Evolutionary conservation across 2,888 invertebrate genomes (phyloP), one percentile per base, ranked within the genome.

Genomic region (Clanis bilineata): DNA sequence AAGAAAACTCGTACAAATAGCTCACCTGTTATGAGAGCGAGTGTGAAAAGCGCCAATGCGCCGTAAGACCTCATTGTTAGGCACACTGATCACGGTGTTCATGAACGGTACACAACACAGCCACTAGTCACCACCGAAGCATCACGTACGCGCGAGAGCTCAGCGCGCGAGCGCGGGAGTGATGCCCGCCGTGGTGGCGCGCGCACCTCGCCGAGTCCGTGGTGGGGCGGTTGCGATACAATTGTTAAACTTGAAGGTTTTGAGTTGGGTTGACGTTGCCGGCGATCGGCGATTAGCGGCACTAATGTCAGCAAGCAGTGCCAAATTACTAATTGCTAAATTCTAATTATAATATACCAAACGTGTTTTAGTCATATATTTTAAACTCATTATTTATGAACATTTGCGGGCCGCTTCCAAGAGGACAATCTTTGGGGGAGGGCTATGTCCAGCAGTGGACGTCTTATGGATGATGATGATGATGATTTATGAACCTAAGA

Each of bases 41-140:
- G 74, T 62, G 79, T 72, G 68, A 85, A 62, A 69, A 79, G 85
- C 84, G 84, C 87, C 71, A 74, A 74, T 63, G 84, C 87, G 83
- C 85, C 71, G 79, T 80, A 76, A 75, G 85, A 86, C 87, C 79
- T 88, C 88, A 90, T 88, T 68, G 69, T 88, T 74, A 65, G 68
- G 68, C 67, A 62, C 77, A 79, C 85, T 80, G 74, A 75, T 72
- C 81, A 82, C 80, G 79, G 72, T 73, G 68, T 80, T 73, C 70
- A 72, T 72, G 74, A 78, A 76, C 82, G 76, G 76, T 74, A 77
- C 90, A 91, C 90, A 78, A 73, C 89, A 90, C 89, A 80, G 74
- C 73, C 82, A 83, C 83, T 78, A 66, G 66, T 85, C 90, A 91
- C 92, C 86, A 89, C 89, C 86, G 85, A 83, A 78, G 83, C 91